phyloP scores from a whole-genome alignment of 2,888 invertebrate species.

The Stenchaetothrips biformis region DNA sequence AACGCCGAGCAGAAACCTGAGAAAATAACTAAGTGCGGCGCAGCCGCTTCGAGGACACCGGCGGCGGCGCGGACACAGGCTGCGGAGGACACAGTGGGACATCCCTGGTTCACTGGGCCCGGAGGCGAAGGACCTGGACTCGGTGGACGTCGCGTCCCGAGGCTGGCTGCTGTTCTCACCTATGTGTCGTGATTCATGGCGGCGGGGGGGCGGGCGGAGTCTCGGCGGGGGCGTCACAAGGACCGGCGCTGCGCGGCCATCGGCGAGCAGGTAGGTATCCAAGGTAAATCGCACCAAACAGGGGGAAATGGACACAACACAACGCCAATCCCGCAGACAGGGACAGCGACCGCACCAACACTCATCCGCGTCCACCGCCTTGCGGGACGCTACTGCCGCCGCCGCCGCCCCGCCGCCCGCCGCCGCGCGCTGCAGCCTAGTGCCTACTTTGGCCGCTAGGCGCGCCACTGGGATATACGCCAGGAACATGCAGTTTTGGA shows the following conservation, averaged over 20 bases:
- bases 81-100: neutral
- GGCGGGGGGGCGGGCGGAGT: neutral
- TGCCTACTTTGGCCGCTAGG: too few relatives aligned
- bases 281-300: neutral
- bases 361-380: constrained; percentile 10
- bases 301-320: neutral
- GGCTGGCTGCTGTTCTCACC: neutral
- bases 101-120: neutral
- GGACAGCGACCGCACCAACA: neutral
- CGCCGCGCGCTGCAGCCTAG: too few relatives aligned
- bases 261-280: neutral
- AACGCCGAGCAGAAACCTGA: neutral
- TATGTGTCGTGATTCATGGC: constrained; percentile 7
- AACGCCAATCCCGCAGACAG: neutral
- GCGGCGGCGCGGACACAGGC: neutral
- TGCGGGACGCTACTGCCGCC: constrained; percentile 1
- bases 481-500: too few relatives aligned
- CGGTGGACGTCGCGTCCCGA: neutral
- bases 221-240: neutral
- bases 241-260: neutral
- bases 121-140: constrained; percentile 4
- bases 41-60: neutral
- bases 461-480: too few relatives aligned
- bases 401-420: neutral
- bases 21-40: neutral